Evolutionary conservation across 2,113 vertebrate genomes (phyloP), one percentile per base, ranked within the genome.

Genomic region (Rutilus rutilus): DNA sequence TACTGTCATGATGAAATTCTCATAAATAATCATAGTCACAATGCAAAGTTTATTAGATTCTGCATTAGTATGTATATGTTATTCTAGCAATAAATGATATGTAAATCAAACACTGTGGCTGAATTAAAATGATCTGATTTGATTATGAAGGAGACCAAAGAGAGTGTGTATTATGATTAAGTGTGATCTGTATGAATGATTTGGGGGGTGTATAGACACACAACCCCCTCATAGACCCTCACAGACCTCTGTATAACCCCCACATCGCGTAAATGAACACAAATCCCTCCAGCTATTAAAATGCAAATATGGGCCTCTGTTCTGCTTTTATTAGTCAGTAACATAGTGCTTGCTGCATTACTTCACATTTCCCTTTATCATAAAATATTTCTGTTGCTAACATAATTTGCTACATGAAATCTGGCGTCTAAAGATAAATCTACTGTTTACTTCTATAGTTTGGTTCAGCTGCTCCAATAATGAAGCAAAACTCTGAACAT

Each of bases 171-270:
- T 62, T 71, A 11, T 36, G 33, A 71, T 71, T 39, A 71, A 71
- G 60, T 76, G 60, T 87, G 88, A 78, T 45, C 78, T 79, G 60
- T 78, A 54, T 62, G 84, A 54, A 59, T 54, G 15, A 59, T 47
- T 10, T 73, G 78, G 47, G 14, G 23, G 30, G 81, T 42, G 78
- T 33, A 19, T 33, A 19, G 64, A 59, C 23, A 54, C 23, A 54
- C 42, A 42, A 42, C 33, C 79, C 54, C 52, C 52, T 2, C 15
- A 10, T 2, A 42, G 67, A 17, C 76, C 36, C 79, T 30, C 36
- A 25, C 65, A 86, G 86, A 87, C 86, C 84, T 86, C 84, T 69
- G 71, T 82, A 54, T 89, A 83, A 86, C 80, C 88, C 88, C 85
- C 88, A 85, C 87, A 57, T 60, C 83, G 59, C 80, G 25, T 86